phyloP scores from a whole-genome alignment of 2,797 vertebrate genomes.

The Falco berigora region DNA sequence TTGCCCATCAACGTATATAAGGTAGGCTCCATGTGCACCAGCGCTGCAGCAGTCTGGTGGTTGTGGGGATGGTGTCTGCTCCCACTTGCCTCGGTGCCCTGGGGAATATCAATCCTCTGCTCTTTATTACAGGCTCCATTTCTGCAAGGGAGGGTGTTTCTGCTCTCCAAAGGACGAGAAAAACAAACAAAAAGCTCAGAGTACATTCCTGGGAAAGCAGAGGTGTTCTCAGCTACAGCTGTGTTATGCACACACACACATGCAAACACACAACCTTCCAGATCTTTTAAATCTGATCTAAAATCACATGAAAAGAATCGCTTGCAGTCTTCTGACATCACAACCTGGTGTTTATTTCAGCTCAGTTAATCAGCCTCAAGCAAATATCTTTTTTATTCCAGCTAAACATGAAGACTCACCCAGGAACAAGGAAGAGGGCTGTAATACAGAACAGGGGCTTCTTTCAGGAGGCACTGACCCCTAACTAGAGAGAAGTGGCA shows the following conservation, averaged over 20 bases:
- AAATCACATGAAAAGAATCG: not conserved
- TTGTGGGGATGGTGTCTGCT: not conserved
- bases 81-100: fast-evolving
- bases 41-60: fast-evolving
- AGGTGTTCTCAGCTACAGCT: not conserved
- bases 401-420: not conserved
- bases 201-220: not conserved
- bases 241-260: not conserved
- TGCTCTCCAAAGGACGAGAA: not conserved
- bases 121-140: not conserved
- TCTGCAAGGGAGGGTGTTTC: not conserved
- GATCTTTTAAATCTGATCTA: not conserved
- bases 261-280: not conserved
- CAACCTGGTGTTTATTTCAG: not conserved
- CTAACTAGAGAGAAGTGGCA: not conserved
- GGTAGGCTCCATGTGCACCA: not conserved
- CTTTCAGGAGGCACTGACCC: not conserved
- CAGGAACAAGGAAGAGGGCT: not conserved
- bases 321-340: not conserved
- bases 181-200: not conserved
- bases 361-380: not conserved
- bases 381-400: not conserved
- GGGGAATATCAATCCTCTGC: not conserved
- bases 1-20: constrained; percentile 84
- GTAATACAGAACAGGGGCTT: not conserved